Evolutionary conservation across 2,113 vertebrate genomes (phyloP).

Genomic region (Ammospiza nelsoni): DNA sequence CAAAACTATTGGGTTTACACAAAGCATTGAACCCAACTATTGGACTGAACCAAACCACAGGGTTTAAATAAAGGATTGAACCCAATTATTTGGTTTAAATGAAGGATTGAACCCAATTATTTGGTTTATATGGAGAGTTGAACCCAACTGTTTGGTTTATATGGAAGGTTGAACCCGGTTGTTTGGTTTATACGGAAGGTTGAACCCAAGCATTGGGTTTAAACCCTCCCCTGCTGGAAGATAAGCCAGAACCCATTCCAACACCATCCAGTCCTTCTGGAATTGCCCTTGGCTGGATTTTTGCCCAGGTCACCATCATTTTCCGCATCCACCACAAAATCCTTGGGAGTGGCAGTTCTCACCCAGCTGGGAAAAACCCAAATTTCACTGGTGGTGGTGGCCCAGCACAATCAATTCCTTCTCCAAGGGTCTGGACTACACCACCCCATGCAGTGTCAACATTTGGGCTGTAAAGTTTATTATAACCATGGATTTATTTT

Average conservation of each 20-base stretch:
- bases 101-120: background rate
- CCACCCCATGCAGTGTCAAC: background rate
- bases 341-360: background rate
- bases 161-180: rapidly evolving
- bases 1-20: too few species aligned
- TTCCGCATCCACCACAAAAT: background rate
- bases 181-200: rapidly evolving
- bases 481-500: background rate
- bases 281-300: background rate
- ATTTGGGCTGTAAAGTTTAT: background rate
- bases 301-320: background rate
- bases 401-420: background rate
- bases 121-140: background rate
- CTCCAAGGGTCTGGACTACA: background rate
- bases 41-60: background rate
- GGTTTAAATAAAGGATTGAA: background rate
- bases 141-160: background rate
- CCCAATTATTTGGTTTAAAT: background rate
- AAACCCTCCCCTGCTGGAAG: background rate
- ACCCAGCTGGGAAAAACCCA: background rate
- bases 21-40: too few species aligned
- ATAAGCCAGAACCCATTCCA: background rate
- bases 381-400: background rate
- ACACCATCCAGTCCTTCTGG: rapidly evolving
- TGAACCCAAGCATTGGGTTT: background rate